Evolutionary conservation across 2,797 vertebrate species (phyloP), one percentile per base, ranked within the genome.

Genomic region (Amazonetta brasiliensis): DNA sequence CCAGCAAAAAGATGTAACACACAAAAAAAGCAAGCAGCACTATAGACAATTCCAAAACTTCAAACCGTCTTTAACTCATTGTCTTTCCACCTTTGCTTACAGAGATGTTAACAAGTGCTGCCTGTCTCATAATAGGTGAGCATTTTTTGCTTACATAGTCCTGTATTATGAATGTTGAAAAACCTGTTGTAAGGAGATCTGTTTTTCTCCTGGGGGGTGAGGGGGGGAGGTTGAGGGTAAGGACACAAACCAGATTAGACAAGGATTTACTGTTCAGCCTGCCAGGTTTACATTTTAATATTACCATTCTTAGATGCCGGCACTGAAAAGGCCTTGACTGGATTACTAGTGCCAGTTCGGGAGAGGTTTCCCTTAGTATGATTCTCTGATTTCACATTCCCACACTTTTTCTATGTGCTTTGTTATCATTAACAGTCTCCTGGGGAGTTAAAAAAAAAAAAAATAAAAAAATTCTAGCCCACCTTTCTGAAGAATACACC

Each of bases 91-190:
- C 18, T 88, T 66, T 50, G 5, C 30, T 81, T 41, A 55, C 11
- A 73, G 21, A 30, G 6, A 16, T 13, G 52, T 48, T 23, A 60
- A 39, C 4, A 44, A 41, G 20, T 20, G 55, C 22, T 2, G 5
- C 0, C 0, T 30, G 5, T 4, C 35, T 58, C 46, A 18, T 55
- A 79, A 82, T 8, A 19, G 25, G 41, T 7, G 3, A 56, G 12
- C 1, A 0, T 0, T 37, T 80, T 73, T 64, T 69, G 7, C 71
- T 72, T 31, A 33, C 13, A 21, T 11, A 78, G 19, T 41, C 41
- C 63, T 76, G 17, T 62, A 60, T 78, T 15, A 62, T 0, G 0
- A 33, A 22, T 50, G 55, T 31, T 89, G 58, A 78, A 86, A 81
- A 92, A 55, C 4, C 19, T n/a, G 1, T 0, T 3, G 7, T 44